phyloP scores from a whole-genome alignment of 2,888 invertebrate species.

The Idaea biselata region DNA sequence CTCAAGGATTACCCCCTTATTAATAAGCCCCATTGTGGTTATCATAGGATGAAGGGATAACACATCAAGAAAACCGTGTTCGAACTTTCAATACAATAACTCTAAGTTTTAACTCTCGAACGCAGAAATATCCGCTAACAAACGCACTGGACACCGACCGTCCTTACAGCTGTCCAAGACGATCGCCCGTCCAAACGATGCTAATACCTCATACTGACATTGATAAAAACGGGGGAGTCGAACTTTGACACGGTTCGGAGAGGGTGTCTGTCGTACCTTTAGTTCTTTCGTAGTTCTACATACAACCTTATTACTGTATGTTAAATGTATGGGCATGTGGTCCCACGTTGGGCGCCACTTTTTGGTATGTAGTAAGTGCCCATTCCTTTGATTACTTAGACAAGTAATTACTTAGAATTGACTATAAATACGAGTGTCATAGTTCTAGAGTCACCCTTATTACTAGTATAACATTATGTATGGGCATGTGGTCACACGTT shows the following conservation, averaged over 20 bases:
- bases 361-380: no score
- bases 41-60: no score
- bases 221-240: conserved; percentile 48
- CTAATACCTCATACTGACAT: conserved; percentile 63
- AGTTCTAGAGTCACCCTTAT: no score
- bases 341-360: not conserved
- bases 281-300: not conserved
- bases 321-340: no score
- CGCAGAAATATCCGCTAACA: not conserved
- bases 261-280: conserved; percentile 16
- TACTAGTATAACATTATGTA: no score
- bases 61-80: not conserved
- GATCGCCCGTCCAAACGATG: conserved; percentile 38
- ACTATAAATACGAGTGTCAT: no score
- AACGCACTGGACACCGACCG: not conserved
- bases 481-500: not conserved
- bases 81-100: not conserved
- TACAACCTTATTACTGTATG: not conserved
- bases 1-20: no score
- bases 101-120: not conserved
- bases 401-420: no score
- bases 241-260: conserved; percentile 17
- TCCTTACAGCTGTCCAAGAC: not conserved
- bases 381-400: no score
- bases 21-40: no score